Evolutionary conservation across 1,140 invertebrate genomes (phyloP).

Genomic region (Aphaenogaster floridana): DNA sequence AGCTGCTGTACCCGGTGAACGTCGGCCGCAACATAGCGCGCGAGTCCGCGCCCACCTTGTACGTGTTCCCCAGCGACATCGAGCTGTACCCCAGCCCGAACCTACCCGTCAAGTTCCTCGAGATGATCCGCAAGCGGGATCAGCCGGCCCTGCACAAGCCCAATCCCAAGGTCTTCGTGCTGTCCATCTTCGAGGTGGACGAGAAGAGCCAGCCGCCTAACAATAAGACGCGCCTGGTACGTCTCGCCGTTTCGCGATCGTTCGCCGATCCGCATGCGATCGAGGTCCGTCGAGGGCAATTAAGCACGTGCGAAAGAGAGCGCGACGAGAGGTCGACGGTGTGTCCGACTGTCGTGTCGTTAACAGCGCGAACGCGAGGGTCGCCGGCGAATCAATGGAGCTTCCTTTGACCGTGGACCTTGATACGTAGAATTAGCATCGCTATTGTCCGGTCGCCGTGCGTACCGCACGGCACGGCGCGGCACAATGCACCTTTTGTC

Average conservation of each 20-base stretch:
- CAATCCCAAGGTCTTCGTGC: constrained; percentile 92
- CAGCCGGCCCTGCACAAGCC: constrained; percentile 89
- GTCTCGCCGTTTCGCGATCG: constrained; percentile 10
- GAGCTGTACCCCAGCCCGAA: constrained; percentile 95
- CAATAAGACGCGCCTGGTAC: constrained; percentile 91
- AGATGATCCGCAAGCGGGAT: constrained; percentile 92
- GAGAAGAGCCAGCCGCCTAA: constrained; percentile 90
- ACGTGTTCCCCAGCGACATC: constrained; percentile 95
- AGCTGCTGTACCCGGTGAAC: constrained; percentile 95
- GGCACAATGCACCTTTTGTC: constrained; percentile 57
- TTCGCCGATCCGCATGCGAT: neutral
- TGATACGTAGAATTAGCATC: constrained; percentile 68
- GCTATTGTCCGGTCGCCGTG: constrained; percentile 30
- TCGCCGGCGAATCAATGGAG: constrained; percentile 70
- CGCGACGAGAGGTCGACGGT: constrained; percentile 25
- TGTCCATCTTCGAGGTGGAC: constrained; percentile 94
- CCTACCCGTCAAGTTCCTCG: constrained; percentile 91
- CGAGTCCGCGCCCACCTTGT: constrained; percentile 93
- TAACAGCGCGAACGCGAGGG: constrained; percentile 66
- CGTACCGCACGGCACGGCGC: constrained; percentile 19
- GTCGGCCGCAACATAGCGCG: constrained; percentile 95
- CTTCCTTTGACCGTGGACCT: constrained; percentile 78
- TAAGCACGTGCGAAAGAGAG: constrained; percentile 57
- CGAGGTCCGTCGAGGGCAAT: constrained; percentile 2
- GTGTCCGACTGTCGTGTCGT: constrained; percentile 46